Percentiles rank a stretch among this genome's conserved stretches.
Conservation (phyloP, 2,888 invertebrate species). For the Morinoia aosen region DNA sequence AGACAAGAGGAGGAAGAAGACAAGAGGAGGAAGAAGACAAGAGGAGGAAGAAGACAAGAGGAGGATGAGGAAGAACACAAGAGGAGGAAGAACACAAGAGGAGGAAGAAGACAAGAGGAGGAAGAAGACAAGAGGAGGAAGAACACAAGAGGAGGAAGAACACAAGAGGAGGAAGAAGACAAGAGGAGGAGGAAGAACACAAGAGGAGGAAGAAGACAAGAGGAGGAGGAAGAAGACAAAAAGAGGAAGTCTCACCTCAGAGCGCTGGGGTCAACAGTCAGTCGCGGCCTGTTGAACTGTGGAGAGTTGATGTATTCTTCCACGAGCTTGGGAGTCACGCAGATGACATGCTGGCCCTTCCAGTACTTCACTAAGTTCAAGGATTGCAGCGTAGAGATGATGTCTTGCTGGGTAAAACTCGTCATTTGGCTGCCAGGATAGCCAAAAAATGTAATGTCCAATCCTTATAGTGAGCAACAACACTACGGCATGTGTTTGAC, state of each 20-base stretch:
- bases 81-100: too few relatives aligned
- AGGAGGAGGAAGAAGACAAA: not conserved
- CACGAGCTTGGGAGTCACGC: slow-evolving; percentile 95
- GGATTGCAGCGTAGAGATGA: slow-evolving; percentile 93
- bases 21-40: too few relatives aligned
- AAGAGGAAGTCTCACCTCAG: not conserved
- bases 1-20: too few relatives aligned
- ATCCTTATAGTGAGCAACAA: not conserved
- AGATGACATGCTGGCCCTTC: slow-evolving; percentile 97
- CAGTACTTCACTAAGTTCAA: slow-evolving; percentile 99
- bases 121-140: too few relatives aligned
- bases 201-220: too few relatives aligned
- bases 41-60: too few relatives aligned
- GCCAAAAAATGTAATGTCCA: not conserved
- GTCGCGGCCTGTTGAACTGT: slow-evolving; percentile 90
- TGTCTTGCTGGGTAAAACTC: slow-evolving; percentile 94
- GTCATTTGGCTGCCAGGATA: slow-evolving; percentile 79
- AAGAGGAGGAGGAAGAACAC: too few relatives aligned
- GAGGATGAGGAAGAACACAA: too few relatives aligned
- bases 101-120: too few relatives aligned
- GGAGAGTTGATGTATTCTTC: slow-evolving; percentile 91
- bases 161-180: too few relatives aligned
- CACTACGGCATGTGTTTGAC: not conserved
- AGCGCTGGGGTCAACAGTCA: slow-evolving; percentile 83
- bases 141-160: too few relatives aligned